phyloP scores from a whole-genome alignment of 2,888 invertebrate species.

The Calameuta idolon region DNA sequence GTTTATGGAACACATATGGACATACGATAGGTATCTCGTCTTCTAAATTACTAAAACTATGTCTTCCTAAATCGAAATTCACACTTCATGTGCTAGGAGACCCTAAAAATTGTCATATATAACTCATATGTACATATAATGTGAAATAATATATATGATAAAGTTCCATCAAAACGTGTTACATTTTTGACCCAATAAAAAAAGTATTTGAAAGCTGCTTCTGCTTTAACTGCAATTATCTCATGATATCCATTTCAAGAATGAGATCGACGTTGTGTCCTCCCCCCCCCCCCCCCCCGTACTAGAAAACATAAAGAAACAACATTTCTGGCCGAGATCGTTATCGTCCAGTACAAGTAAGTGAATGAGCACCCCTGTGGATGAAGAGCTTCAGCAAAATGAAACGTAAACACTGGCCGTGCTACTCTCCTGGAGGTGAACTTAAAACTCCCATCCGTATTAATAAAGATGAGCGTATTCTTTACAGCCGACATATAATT shows the following conservation, averaged over 20 bases:
- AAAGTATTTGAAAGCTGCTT: background rate
- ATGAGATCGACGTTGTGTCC: background rate
- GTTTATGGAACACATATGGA: slow-evolving; percentile 20
- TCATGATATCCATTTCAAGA: background rate
- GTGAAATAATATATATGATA: background rate
- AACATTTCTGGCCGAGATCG: background rate
- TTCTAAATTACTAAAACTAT: background rate
- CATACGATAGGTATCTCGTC: background rate
- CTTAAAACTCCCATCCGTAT: slow-evolving; percentile 50
- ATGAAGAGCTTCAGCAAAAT: slow-evolving; percentile 48
- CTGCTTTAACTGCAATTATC: background rate
- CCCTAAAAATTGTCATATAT: background rate
- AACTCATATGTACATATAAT: too few relatives aligned
- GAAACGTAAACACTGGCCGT: slow-evolving; percentile 58
- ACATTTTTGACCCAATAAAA: background rate
- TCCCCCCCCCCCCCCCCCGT: background rate
- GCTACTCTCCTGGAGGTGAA: slow-evolving; percentile 43
- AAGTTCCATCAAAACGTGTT: background rate
- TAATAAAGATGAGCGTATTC: slow-evolving; percentile 57
- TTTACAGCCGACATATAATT: slow-evolving; percentile 39
- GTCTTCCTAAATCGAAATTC: background rate
- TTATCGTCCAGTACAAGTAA: background rate
- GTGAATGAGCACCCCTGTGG: slow-evolving; percentile 41
- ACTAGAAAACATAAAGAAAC: background rate
- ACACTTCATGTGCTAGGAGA: background rate